phyloP scores from a whole-genome alignment of 2,888 invertebrate genomes.

The Taphrorychus bicolor region DNA sequence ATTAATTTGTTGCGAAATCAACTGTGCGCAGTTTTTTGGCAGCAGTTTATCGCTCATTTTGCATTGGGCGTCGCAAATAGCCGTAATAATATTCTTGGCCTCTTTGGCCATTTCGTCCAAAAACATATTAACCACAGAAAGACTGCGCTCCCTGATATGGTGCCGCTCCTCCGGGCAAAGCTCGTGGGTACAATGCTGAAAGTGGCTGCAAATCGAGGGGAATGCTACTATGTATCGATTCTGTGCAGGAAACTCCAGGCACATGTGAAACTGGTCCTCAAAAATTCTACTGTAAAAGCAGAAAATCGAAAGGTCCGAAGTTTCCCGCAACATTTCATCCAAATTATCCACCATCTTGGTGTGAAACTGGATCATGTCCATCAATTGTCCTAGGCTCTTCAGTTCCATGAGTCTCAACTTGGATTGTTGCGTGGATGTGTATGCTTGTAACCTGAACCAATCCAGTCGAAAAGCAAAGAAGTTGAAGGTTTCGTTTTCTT shows the following conservation, averaged over 20 bases:
- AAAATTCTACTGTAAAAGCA: conserved; percentile 98
- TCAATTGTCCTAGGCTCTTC: conserved; percentile 84
- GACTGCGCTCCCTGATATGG: conserved; percentile 92
- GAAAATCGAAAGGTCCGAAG: conserved; percentile 96
- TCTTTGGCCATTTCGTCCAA: conserved; percentile 99
- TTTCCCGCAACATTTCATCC: conserved; percentile 95
- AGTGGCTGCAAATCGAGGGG: conserved; percentile 97
- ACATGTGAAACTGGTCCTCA: conserved; percentile 98
- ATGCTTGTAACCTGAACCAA: conserved; percentile 97
- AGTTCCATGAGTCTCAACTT: conserved; percentile 82
- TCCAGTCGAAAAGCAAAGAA: conserved; percentile 91
- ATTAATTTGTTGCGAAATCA: conserved; percentile 86
- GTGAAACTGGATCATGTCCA: conserved; percentile 96
- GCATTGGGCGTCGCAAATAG: conserved; percentile 98
- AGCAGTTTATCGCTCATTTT: conserved; percentile 93
- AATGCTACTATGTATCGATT: conserved; percentile 98
- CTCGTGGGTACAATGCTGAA: conserved; percentile 97
- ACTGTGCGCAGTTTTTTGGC: conserved; percentile 93
- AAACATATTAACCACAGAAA: conserved; percentile 96
- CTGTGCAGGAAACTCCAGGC: conserved; percentile 98
- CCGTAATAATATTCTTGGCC: conserved; percentile 97
- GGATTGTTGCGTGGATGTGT: conserved; percentile 85
- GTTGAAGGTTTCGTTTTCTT: conserved; percentile 95
- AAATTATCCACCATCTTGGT: conserved; percentile 98
- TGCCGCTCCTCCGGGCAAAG: conserved; percentile 98